A percentile compares a stretch with the other conserved stretches of the same genome.
phyloP scores from a whole-genome alignment of 2,113 vertebrate species.

The Thunnus thynnus region DNA sequence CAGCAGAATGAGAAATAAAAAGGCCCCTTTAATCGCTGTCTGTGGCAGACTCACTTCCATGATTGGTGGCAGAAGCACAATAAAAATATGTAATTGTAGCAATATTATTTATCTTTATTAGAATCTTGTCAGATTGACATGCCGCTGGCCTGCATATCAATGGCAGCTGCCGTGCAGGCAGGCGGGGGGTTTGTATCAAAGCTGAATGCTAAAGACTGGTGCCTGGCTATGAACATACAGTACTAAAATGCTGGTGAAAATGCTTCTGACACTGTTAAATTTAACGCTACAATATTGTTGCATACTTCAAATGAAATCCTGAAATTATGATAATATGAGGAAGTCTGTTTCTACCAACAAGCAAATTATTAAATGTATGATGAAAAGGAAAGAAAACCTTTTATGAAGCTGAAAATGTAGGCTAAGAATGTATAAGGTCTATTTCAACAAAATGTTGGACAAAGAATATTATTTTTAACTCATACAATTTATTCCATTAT shows the following conservation, averaged over 20 bases:
- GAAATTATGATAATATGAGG: conserved; percentile 16
- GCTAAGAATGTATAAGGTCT: conserved; percentile 15
- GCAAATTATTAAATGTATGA: conserved; percentile 26
- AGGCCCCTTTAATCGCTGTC: conserved; percentile 71
- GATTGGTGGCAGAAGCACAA: conserved; percentile 78
- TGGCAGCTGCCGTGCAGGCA: conserved; percentile 66
- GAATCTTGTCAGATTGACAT: conserved; percentile 84
- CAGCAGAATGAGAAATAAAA: conserved; percentile 74
- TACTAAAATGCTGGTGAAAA: conserved; percentile 32
- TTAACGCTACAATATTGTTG: conserved; percentile 39
- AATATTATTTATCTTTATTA: conserved; percentile 88
- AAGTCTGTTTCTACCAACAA: conserved; percentile 14
- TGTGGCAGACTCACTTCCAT: conserved; percentile 52
- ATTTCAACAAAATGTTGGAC: conserved; percentile 7
- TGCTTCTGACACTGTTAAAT: conserved; percentile 44
- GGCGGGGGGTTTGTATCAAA: conserved; percentile 25
- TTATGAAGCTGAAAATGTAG: background rate
- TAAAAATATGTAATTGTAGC: conserved; percentile 81
- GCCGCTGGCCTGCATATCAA: conserved; percentile 79
- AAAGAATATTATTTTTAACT: background rate
- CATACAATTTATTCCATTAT: background rate
- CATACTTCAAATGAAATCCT: conserved; percentile 36
- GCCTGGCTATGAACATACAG: conserved; percentile 18
- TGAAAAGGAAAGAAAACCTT: background rate
- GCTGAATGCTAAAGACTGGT: conserved; percentile 39